These are phyloP conservation scores for Acronicta psi DNA, from an alignment of 2,888 invertebrate genomes.

Conservation along the genomic window DNA sequence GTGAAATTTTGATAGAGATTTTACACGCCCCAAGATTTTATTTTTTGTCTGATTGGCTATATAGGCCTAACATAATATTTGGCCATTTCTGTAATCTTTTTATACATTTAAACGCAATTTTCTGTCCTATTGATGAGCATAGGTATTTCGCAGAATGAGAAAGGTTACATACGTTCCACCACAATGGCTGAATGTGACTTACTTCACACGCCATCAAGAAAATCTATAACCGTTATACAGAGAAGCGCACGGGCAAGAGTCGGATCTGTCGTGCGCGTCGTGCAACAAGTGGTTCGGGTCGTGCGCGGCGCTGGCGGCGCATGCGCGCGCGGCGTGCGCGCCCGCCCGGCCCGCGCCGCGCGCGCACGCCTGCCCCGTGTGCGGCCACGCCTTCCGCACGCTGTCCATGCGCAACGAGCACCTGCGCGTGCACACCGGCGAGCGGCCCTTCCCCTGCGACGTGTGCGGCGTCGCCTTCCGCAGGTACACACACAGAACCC, in stretches of 20 bases:
- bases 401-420: conserved; percentile 72
- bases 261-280: conserved; percentile 7
- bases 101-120: too few species aligned
- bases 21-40: too few species aligned
- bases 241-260: conserved; percentile 29
- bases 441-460: conserved; percentile 77
- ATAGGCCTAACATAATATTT: too few species aligned
- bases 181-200: too few species aligned
- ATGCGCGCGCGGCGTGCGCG: neutral
- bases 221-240: too few species aligned
- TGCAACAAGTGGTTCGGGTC: conserved; percentile 16
- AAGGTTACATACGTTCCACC: too few species aligned
- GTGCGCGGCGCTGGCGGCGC: conserved; percentile 1
- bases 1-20: too few species aligned
- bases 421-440: conserved; percentile 74
- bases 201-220: too few species aligned
- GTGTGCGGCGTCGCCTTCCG: conserved; percentile 77
- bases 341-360: conserved; percentile 22
- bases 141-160: too few species aligned
- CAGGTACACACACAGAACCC: conserved; percentile 43
- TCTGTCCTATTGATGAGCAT: too few species aligned
- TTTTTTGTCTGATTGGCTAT: too few species aligned
- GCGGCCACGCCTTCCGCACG: conserved; percentile 73
- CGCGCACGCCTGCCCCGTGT: conserved; percentile 64
- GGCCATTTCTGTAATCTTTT: too few species aligned